Evolutionary conservation across 2,797 vertebrate species (phyloP).

Genomic region (Melanogrammus aeglefinus): DNA sequence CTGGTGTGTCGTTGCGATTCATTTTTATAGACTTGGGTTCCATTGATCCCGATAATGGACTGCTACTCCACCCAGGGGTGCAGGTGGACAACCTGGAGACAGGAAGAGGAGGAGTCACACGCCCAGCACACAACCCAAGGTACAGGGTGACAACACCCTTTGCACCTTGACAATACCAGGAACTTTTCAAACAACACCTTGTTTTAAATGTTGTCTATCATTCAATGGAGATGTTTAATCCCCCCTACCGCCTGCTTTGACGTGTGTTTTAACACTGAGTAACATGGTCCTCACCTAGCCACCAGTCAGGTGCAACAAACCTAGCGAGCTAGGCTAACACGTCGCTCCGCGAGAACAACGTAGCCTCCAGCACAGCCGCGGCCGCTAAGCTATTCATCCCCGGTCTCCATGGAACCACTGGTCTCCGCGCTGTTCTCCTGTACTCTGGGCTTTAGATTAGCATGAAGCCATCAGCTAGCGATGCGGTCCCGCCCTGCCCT

Average conservation of each 20-base stretch:
- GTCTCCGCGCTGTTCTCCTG: conserved; percentile 46
- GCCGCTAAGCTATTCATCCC: not conserved
- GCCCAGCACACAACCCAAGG: not conserved
- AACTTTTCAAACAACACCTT: not conserved
- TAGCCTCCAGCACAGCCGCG: not conserved
- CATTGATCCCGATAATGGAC: not conserved
- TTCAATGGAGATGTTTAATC: not conserved
- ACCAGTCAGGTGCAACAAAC: not conserved
- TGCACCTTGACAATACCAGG: no score
- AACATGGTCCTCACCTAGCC: not conserved
- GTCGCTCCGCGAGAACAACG: not conserved
- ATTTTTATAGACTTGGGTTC: not conserved
- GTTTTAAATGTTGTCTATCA: not conserved
- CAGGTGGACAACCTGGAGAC: not conserved
- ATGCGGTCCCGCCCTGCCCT: conserved; percentile 70
- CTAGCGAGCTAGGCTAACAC: not conserved
- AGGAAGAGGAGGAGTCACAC: not conserved
- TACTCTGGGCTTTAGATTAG: conserved; percentile 71
- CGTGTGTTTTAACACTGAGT: not conserved
- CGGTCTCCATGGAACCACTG: not conserved
- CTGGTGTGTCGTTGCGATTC: not conserved
- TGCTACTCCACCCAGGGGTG: not conserved
- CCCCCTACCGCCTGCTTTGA: not conserved
- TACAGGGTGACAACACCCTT: not conserved
- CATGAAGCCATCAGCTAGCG: conserved; percentile 67